These are phyloP conservation scores for Helicoverpa assulta DNA, from an alignment of 2,888 invertebrate species.

Conservation along the genomic window DNA sequence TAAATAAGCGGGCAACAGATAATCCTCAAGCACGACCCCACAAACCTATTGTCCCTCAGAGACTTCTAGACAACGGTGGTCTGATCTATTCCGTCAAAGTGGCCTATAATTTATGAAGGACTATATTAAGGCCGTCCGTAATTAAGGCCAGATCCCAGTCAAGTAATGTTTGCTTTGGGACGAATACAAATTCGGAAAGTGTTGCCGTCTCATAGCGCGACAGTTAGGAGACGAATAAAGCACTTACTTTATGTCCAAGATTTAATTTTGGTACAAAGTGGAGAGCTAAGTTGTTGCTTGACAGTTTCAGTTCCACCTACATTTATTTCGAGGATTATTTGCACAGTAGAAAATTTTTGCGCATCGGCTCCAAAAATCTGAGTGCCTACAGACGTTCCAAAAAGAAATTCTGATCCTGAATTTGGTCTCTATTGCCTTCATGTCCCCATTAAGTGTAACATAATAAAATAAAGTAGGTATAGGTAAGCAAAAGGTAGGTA, in stretches of 20 bases:
- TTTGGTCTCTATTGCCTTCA: too few relatives aligned
- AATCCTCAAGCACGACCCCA: constrained; percentile 47
- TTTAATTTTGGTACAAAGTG: constrained; percentile 14
- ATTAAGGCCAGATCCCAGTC: constrained; percentile 50
- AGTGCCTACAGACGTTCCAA: too few relatives aligned
- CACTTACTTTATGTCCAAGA: constrained; percentile 17
- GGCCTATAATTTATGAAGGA: constrained; percentile 51
- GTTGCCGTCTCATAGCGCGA: constrained; percentile 42
- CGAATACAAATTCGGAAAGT: constrained; percentile 53
- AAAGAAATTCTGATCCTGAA: too few relatives aligned
- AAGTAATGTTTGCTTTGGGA: constrained; percentile 53
- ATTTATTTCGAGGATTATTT: neutral
- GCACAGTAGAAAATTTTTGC: too few relatives aligned
- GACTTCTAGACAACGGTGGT: constrained; percentile 38
- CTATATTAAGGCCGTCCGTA: constrained; percentile 44
- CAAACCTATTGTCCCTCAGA: constrained; percentile 47
- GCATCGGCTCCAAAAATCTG: too few relatives aligned
- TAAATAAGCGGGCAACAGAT: constrained; percentile 32
- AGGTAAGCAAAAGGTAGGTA: too few relatives aligned
- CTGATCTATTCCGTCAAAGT: constrained; percentile 56
- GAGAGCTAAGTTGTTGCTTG: neutral
- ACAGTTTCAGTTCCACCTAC: neutral
- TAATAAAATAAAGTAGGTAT: too few relatives aligned
- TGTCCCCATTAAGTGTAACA: too few relatives aligned
- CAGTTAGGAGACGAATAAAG: constrained; percentile 33